Evolutionary conservation across 2,888 invertebrate species (phyloP).

Genomic region (Ophioninae sp.): DNA sequence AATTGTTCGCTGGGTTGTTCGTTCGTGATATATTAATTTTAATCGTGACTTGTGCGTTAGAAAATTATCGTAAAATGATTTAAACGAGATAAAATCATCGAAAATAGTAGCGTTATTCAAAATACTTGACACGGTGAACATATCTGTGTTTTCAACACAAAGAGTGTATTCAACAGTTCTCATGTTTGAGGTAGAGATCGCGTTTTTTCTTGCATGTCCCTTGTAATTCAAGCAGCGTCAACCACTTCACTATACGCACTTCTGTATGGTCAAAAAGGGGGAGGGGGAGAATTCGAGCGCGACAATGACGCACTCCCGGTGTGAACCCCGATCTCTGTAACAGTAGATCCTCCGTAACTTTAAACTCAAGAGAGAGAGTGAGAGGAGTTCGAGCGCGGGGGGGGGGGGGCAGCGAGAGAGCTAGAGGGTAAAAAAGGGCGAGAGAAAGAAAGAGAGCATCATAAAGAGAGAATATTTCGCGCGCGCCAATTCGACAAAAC

Average conservation of each 20-base stretch:
- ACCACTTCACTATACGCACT: slow-evolving; percentile 63
- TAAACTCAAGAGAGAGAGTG: slow-evolving; percentile 64
- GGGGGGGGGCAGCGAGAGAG: not conserved
- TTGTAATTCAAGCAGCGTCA: slow-evolving; percentile 70
- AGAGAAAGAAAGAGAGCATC: not conserved
- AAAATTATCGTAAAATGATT: not conserved
- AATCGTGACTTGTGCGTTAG: not conserved
- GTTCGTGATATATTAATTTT: not conserved
- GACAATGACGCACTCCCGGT: slow-evolving; percentile 64
- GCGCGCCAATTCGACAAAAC: slow-evolving; percentile 47
- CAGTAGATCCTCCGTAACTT: slow-evolving; percentile 74
- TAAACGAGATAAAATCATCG: not conserved
- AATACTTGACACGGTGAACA: not conserved
- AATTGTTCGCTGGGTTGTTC: not conserved
- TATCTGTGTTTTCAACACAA: not conserved
- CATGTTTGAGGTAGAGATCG: slow-evolving; percentile 11
- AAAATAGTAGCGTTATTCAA: not conserved
- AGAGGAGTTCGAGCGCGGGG: not conserved
- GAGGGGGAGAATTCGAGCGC: slow-evolving; percentile 41
- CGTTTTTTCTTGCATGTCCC: slow-evolving; percentile 27
- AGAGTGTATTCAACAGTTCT: not conserved
- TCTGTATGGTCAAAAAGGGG: slow-evolving; percentile 24
- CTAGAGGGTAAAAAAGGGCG: not conserved
- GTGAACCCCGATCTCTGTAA: slow-evolving; percentile 67
- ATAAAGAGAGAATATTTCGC: slow-evolving; percentile 32